Evolutionary conservation across 2,888 invertebrate genomes (phyloP), one percentile per base, ranked within the genome.

Genomic region (Diarsia brunnea): DNA sequence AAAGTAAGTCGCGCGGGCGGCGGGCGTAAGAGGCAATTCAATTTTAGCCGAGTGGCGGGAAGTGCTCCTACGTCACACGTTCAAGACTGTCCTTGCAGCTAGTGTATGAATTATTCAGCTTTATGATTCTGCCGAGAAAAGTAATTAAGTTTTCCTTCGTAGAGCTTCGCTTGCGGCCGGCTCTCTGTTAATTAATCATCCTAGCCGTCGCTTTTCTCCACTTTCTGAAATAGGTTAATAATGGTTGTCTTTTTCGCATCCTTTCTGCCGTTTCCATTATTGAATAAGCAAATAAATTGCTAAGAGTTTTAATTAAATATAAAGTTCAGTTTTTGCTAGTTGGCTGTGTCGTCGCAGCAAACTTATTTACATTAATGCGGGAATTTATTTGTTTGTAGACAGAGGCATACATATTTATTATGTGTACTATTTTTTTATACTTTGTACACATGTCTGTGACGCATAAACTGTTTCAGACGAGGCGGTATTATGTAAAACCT

Each of bases 81-180:
- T 88, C 86, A 88, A 88, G 89, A 85, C 89, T 92, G 90, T 91
- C 90, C 89, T 90, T 87, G 89, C 89, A 90, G 90, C 90, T 80
- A 89, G 90, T 90, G 81, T 92, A 93, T 93, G 93, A 94, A 94
- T 93, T 93, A 94, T 95, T 93, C 92, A 94, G 89, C 90, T 93
- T 93, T 93, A 95, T 94, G 93, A 94, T 94, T 94, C 92, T 89
- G 87, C 90, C 86, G 93, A 94, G 94, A 93, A 95, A 95, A 94
- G 92, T 95, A 95, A 95, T 95, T 95, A 95, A 94, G 93, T 94
- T 94, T 94, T 93, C 93, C 92, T 93, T 92, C 89, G 91, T 87
- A 88, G 90, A 90, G 91, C 91, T 89, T 90, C 93, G 92, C 92
- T 93, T 92, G 94, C 91, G 93, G 93, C 91, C 90, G 90, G 91